A percentile compares a stretch with the other conserved stretches of the same genome.
These are phyloP conservation scores for Helicoverpa armigera DNA, from an alignment of 1,140 invertebrate species.

Conservation along the genomic window DNA sequence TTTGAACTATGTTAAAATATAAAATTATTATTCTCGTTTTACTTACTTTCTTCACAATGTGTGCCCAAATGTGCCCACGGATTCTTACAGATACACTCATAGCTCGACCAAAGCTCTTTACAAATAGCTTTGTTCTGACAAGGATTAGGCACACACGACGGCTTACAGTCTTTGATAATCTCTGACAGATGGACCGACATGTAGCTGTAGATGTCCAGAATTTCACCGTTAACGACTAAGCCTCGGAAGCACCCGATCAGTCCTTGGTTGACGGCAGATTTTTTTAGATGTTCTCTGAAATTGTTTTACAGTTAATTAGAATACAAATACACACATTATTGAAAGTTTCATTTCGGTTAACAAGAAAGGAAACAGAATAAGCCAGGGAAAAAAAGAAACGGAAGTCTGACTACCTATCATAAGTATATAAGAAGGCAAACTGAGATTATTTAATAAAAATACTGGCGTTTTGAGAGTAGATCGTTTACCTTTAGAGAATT, in stretches of 20 bases:
- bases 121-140: slow-evolving; percentile 96
- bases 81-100: slow-evolving; percentile 96
- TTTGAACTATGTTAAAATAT: too few relatives aligned
- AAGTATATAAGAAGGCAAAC: background rate
- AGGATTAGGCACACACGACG: slow-evolving; percentile 97
- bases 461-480: too few relatives aligned
- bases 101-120: slow-evolving; percentile 96
- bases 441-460: background rate
- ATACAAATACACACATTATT: background rate
- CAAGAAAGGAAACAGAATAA: too few relatives aligned
- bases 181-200: slow-evolving; percentile 97
- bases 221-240: slow-evolving; percentile 96
- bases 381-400: too few relatives aligned
- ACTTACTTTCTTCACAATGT: slow-evolving; percentile 96
- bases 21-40: too few relatives aligned
- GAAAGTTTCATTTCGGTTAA: too few relatives aligned
- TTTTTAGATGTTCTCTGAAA: slow-evolving; percentile 92
- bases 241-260: slow-evolving; percentile 97
- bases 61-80: slow-evolving; percentile 95
- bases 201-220: slow-evolving; percentile 96
- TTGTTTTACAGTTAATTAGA: background rate
- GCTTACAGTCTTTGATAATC: slow-evolving; percentile 97
- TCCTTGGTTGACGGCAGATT: slow-evolving; percentile 93
- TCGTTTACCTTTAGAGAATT: too few relatives aligned
- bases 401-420: too few relatives aligned